Conservation (phyloP, 1,140 invertebrate genomes). For the Sitophilus oryzae region DNA sequence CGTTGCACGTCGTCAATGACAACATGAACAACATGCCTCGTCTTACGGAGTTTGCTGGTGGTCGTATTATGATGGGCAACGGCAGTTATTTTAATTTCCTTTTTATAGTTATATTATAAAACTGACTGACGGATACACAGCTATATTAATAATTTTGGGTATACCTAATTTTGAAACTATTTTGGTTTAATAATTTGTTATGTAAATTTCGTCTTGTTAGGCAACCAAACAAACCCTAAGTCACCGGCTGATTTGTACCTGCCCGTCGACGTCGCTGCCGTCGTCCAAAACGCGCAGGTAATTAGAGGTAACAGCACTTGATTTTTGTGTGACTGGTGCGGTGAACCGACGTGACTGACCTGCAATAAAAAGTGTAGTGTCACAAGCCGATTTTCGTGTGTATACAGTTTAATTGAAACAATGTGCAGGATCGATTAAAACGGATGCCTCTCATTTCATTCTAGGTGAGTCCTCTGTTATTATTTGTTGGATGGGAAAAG, state of each 20-base stretch:
- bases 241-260: conserved; percentile 17
- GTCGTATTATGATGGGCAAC: too few relatives aligned
- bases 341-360: conserved; percentile 24
- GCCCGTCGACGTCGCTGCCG: conserved; percentile 21
- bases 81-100: too few relatives aligned
- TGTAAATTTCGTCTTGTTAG: too few relatives aligned
- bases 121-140: too few relatives aligned
- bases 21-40: too few relatives aligned
- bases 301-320: conserved; percentile 36
- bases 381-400: conserved; percentile 9
- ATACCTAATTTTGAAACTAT: too few relatives aligned
- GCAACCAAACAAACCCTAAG: background rate
- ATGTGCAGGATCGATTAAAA: conserved; percentile 15
- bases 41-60: too few relatives aligned
- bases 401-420: background rate
- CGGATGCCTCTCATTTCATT: conserved; percentile 1
- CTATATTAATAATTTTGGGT: too few relatives aligned
- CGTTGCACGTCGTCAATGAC: too few relatives aligned
- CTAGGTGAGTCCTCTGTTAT: background rate
- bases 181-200: too few relatives aligned
- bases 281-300: conserved; percentile 21
- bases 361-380: conserved; percentile 26
- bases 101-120: too few relatives aligned
- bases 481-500: background rate
- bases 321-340: conserved; percentile 25